Evolutionary conservation across 2,888 invertebrate species (phyloP).

Genomic region (Polia nebulosa): DNA sequence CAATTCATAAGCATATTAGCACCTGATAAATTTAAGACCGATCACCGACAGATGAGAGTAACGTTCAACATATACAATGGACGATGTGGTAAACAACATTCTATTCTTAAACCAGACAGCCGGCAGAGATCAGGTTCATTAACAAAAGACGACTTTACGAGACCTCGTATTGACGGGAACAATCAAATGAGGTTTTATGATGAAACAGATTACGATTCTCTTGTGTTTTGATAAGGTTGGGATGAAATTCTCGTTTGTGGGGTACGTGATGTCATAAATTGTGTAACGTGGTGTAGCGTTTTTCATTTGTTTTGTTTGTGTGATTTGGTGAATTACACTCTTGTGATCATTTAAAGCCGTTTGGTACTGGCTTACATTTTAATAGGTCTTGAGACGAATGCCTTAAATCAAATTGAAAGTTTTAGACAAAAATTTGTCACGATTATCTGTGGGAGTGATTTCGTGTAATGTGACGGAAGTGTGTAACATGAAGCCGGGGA

Average conservation of each 20-base stretch:
- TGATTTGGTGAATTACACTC: background rate
- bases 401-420: background rate
- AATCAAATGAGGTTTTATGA: conserved; percentile 69
- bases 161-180: conserved; percentile 58
- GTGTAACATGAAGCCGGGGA: too few relatives aligned
- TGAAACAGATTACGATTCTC: conserved; percentile 56
- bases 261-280: conserved; percentile 38
- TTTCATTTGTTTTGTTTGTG: conserved; percentile 7
- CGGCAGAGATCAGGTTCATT: conserved; percentile 78
- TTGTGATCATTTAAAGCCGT: background rate
- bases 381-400: background rate
- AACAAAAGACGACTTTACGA: conserved; percentile 75
- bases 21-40: conserved; percentile 82
- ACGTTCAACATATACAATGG: conserved; percentile 72
- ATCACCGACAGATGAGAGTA: conserved; percentile 72
- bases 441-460: too few relatives aligned
- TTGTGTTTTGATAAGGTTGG: conserved; percentile 54
- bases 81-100: conserved; percentile 79
- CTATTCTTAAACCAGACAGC: conserved; percentile 79
- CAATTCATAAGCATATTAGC: conserved; percentile 73
- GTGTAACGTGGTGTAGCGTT: conserved; percentile 6
- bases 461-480: too few relatives aligned
- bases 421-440: too few relatives aligned
- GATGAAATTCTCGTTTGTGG: conserved; percentile 39
- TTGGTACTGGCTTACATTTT: background rate